phyloP scores from a whole-genome alignment of 2,113 vertebrate species.

The Sula dactylatra region DNA sequence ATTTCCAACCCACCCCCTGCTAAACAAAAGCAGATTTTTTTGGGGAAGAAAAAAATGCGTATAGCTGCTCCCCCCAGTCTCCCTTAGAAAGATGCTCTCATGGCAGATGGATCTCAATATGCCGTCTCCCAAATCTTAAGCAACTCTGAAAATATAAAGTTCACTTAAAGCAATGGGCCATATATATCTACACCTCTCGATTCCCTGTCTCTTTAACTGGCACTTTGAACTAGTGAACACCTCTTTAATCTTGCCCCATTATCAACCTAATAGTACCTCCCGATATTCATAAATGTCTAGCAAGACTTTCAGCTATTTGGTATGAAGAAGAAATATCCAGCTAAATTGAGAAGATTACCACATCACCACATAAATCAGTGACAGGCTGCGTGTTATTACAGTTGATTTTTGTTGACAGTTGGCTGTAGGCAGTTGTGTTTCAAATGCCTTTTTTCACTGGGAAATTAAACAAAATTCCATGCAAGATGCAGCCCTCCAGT shows the following conservation, averaged over 20 bases:
- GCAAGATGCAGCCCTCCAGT: conserved; percentile 82
- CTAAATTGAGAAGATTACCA: conserved; percentile 87
- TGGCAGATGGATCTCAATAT: conserved; percentile 74
- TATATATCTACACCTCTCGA: conserved; percentile 3
- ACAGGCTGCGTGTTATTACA: conserved; percentile 83
- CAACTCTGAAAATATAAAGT: conserved; percentile 67
- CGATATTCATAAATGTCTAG: conserved; percentile 82
- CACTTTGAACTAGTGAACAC: conserved; percentile 76
- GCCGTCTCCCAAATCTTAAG: conserved; percentile 65
- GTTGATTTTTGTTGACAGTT: conserved; percentile 89
- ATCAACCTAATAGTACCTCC: conserved; percentile 82
- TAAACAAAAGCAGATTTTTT: conserved; percentile 65
- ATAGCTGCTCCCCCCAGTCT: conserved; percentile 39
- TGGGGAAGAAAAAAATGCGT: neutral
- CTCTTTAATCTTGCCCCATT: conserved; percentile 81
- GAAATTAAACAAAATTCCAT: conserved; percentile 90
- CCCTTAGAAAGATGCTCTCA: conserved; percentile 54
- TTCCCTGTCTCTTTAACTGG: conserved; percentile 74
- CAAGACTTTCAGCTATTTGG: conserved; percentile 82
- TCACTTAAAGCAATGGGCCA: conserved; percentile 39
- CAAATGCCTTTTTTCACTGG: conserved; percentile 80
- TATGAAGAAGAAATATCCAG: conserved; percentile 77
- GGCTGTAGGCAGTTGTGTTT: conserved; percentile 85
- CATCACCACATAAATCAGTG: conserved; percentile 85
- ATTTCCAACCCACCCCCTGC: neutral